phyloP scores from a whole-genome alignment of 2,113 vertebrate species.

The Accipiter cooperii region DNA sequence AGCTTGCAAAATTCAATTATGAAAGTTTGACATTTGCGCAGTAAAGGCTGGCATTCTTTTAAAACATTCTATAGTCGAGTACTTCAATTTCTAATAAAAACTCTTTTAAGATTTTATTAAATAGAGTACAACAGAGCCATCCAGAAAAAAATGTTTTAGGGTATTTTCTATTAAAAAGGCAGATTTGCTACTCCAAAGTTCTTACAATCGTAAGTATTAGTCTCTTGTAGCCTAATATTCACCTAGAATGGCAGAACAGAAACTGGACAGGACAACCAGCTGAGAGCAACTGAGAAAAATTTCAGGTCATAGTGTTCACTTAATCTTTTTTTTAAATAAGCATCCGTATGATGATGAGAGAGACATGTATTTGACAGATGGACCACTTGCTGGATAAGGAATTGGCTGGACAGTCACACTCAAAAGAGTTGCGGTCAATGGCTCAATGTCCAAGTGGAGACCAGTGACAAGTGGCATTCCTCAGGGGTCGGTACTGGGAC shows the following conservation, averaged over 20 bases:
- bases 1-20: slow-evolving; percentile 36
- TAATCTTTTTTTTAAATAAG: not conserved
- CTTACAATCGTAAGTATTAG: not conserved
- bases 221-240: not conserved
- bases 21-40: not conserved
- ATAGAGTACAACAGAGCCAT: not conserved
- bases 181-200: not conserved
- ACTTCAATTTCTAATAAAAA: slow-evolving; percentile 8
- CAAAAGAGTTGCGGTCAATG: no score
- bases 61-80: not conserved
- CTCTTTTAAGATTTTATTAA: not conserved
- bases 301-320: not conserved
- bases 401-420: no score
- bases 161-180: not conserved
- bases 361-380: no score
- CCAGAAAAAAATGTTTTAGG: not conserved
- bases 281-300: not conserved
- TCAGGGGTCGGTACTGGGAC: no score
- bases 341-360: not conserved
- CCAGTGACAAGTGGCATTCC: no score
- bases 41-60: not conserved
- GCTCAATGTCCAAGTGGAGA: no score
- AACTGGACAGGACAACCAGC: not conserved
- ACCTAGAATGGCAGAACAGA: not conserved
- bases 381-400: no score